Percentiles rank a stretch among this genome's conserved stretches.
These are phyloP conservation scores for Columba livia DNA, from an alignment of 2,113 vertebrate species.

Conservation along the genomic window DNA sequence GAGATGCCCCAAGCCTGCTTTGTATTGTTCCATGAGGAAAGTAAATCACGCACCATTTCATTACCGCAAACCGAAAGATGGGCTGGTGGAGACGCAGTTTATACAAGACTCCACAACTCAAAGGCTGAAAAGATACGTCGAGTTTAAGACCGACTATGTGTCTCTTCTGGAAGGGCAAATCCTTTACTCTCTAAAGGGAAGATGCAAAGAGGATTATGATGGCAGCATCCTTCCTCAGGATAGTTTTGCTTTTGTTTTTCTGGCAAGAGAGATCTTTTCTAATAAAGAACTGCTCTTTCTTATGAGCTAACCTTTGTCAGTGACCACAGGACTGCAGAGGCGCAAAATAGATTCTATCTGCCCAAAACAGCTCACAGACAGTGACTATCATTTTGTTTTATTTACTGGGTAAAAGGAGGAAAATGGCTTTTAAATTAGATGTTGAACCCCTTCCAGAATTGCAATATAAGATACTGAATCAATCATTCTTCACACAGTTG, in stretches of 20 bases:
- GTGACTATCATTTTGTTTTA: conserved; percentile 12
- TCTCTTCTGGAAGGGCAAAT: neutral
- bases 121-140: neutral
- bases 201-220: neutral
- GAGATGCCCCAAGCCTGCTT: neutral
- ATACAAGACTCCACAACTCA: neutral
- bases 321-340: neutral
- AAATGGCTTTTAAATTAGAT: conserved; percentile 45
- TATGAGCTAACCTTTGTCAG: neutral
- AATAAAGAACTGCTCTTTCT: neutral
- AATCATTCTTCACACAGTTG: conserved; percentile 32
- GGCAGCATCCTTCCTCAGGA: neutral
- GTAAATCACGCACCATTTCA: neutral
- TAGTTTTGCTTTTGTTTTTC: neutral
- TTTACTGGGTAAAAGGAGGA: conserved; percentile 16
- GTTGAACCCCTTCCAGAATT: conserved; percentile 43
- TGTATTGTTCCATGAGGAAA: neutral
- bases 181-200: neutral
- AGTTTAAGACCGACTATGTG: neutral
- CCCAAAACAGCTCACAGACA: neutral
- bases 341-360: conserved; percentile 7
- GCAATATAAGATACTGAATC: conserved; percentile 43
- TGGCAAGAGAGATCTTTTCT: neutral
- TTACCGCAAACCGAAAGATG: neutral
- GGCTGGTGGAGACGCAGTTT: neutral